Conservation (phyloP, 1,140 invertebrate genomes). For the Venturia canescens region DNA sequence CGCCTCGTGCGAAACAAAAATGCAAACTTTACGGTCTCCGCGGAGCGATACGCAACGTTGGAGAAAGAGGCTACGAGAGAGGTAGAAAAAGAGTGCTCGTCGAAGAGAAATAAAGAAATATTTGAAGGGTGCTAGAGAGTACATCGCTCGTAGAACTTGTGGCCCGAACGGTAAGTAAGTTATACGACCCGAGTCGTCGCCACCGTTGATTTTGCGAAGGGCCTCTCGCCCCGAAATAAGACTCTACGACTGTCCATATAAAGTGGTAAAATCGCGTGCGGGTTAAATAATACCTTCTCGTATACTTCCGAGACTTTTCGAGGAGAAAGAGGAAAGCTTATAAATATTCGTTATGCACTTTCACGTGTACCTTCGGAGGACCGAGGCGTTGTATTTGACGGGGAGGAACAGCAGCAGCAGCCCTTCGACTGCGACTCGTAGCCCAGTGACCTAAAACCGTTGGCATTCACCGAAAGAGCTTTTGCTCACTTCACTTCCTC, state of each 20-base stretch:
- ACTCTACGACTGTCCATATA: slow-evolving; percentile 47
- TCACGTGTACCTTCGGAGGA: slow-evolving; percentile 14
- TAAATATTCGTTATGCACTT: slow-evolving; percentile 46
- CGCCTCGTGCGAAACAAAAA: neutral
- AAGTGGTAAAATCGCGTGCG: slow-evolving; percentile 51
- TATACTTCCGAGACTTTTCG: neutral
- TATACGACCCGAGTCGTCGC: slow-evolving; percentile 42
- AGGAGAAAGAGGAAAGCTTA: slow-evolving; percentile 13
- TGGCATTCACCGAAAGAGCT: slow-evolving; percentile 6
- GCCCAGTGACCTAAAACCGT: slow-evolving; percentile 50
- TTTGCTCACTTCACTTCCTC: slow-evolving; percentile 38
- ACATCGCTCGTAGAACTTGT: slow-evolving; percentile 43
- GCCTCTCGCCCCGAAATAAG: neutral
- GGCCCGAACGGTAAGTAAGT: slow-evolving; percentile 50
- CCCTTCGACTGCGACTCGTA: slow-evolving; percentile 18
- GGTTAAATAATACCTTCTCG: slow-evolving; percentile 45
- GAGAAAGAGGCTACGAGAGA: slow-evolving; percentile 6
- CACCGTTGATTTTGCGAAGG: slow-evolving; percentile 4
- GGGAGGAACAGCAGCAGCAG: neutral
- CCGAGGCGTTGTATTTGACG: neutral
- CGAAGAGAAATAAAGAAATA: neutral
- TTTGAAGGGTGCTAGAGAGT: slow-evolving; percentile 12
- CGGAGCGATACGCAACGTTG: neutral
- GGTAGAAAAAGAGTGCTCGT: neutral
- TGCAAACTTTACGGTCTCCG: neutral